phyloP scores from a whole-genome alignment of 2,113 vertebrate genomes.

The Monopterus albus region DNA sequence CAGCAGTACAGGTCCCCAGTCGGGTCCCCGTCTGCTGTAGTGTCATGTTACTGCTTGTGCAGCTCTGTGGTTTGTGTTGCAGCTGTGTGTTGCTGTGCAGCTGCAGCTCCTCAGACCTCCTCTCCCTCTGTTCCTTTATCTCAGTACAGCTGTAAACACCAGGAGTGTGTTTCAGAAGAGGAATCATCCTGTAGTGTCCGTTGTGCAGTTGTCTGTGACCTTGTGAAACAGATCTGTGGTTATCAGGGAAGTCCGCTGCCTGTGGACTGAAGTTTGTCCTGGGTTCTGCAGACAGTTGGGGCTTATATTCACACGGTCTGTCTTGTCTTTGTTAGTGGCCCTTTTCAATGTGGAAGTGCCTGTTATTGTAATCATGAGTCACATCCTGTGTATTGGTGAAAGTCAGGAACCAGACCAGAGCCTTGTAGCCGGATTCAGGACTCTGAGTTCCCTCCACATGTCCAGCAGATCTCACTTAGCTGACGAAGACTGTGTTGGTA shows the following conservation, averaged over 20 bases:
- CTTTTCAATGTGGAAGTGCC: not conserved
- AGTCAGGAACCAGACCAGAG: no score
- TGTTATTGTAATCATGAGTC: no score
- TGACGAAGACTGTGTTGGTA: no score
- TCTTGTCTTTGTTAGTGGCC: not conserved
- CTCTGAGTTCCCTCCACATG: no score
- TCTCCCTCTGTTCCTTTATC: not conserved
- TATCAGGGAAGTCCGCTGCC: not conserved
- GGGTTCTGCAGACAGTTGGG: not conserved
- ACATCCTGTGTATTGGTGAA: no score
- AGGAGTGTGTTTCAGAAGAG: not conserved
- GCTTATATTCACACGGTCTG: not conserved
- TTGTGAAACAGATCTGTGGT: not conserved
- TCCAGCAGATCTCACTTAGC: no score
- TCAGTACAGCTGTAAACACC: not conserved
- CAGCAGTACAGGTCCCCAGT: no score
- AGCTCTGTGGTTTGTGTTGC: slow-evolving; percentile 21
- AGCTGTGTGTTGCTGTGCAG: not conserved
- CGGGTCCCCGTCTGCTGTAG: not conserved
- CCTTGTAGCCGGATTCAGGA: no score
- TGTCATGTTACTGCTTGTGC: not conserved
- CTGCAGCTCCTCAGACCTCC: not conserved
- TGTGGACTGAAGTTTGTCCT: not conserved
- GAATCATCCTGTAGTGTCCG: not conserved
- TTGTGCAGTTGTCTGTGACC: not conserved